Evolutionary conservation across 2,113 vertebrate species (phyloP).

Genomic region (Felis chaus): DNA sequence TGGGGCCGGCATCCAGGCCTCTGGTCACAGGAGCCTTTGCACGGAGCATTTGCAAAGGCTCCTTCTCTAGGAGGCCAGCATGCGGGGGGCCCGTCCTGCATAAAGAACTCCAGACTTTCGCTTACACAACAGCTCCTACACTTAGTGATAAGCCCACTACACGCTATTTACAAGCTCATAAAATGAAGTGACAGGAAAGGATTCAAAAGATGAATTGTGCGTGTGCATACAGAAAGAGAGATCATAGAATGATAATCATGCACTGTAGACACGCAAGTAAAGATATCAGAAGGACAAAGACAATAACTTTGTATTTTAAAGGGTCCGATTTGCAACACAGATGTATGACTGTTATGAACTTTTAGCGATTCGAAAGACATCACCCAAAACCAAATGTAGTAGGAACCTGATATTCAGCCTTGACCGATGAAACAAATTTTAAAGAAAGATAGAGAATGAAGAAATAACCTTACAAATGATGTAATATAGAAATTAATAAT

Average conservation of each 20-base stretch:
- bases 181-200: background rate
- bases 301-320: background rate
- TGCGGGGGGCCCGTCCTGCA: no score
- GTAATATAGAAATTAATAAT: background rate
- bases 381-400: background rate
- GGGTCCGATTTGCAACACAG: background rate
- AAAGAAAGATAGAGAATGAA: background rate
- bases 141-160: background rate
- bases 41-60: no score
- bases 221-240: background rate
- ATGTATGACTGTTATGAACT: background rate
- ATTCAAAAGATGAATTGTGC: background rate
- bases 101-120: background rate
- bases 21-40: background rate
- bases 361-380: background rate
- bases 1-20: rapidly evolving
- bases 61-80: background rate
- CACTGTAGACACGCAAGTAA: background rate
- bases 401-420: background rate
- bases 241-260: background rate
- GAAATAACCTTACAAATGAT: background rate
- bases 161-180: background rate
- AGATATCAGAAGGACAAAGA: background rate
- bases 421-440: background rate
- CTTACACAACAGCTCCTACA: background rate